Conservation (phyloP, 2,797 vertebrate species). For the Enteromius paludinosus region DNA sequence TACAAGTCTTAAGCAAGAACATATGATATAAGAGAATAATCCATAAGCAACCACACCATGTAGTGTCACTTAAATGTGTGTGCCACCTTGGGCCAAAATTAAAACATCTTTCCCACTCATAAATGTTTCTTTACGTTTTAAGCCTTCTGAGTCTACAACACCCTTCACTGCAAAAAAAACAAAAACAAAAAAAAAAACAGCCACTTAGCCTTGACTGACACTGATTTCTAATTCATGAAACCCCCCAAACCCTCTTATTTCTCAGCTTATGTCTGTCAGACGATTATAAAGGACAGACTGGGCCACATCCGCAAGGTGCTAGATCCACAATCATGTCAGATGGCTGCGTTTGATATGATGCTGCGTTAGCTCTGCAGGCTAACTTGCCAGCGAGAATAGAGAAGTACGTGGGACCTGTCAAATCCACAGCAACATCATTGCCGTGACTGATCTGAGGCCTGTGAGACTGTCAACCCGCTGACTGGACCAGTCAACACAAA, state of each 20-base stretch:
- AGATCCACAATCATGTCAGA: slow-evolving; percentile 94
- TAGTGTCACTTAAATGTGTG: slow-evolving; percentile 65
- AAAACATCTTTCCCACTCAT: slow-evolving; percentile 73
- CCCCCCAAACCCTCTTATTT: slow-evolving; percentile 89
- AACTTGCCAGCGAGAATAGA: slow-evolving; percentile 77
- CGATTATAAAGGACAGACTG: slow-evolving; percentile 98
- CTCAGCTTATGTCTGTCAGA: slow-evolving; percentile 75
- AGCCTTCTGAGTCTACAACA: slow-evolving; percentile 69
- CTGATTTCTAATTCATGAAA: slow-evolving; percentile 96
- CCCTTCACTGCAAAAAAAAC: slow-evolving; percentile 64
- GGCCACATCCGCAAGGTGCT: slow-evolving; percentile 87
- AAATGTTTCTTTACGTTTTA: slow-evolving; percentile 49
- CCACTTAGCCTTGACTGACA: slow-evolving; percentile 96
- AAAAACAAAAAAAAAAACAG: slow-evolving; percentile 69
- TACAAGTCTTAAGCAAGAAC: not conserved
- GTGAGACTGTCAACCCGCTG: slow-evolving; percentile 93
- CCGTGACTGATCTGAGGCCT: slow-evolving; percentile 92
- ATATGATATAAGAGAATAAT: not conserved
- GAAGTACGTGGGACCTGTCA: slow-evolving; percentile 90
- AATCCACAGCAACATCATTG: slow-evolving; percentile 89
- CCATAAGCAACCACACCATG: not conserved
- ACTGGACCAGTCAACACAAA: slow-evolving; percentile 99
- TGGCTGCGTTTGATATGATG: slow-evolving; percentile 94
- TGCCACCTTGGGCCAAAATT: slow-evolving; percentile 70
- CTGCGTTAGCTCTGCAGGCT: slow-evolving; percentile 76